These are phyloP conservation scores for Dorcus parallelipipedus DNA, from an alignment of 2,888 invertebrate genomes.

Conservation along the genomic window DNA sequence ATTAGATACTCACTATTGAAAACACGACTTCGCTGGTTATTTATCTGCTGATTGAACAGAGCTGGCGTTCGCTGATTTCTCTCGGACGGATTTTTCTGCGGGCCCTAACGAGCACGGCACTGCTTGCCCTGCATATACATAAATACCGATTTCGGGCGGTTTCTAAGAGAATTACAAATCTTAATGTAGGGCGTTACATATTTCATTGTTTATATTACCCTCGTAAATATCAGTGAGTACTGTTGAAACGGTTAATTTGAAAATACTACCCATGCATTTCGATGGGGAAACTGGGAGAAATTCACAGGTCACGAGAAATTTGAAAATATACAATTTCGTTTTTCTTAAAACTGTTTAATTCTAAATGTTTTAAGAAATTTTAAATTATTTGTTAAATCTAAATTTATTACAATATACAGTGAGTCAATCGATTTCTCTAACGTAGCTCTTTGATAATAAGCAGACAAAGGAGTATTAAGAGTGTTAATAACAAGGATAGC, in stretches of 20 bases:
- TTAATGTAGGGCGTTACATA: background rate
- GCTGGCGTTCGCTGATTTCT: background rate
- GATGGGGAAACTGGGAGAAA: background rate
- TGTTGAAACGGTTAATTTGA: background rate
- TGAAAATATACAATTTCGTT: too few relatives aligned
- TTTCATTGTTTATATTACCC: background rate
- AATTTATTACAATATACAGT: too few relatives aligned
- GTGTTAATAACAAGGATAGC: too few relatives aligned
- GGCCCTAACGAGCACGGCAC: too few relatives aligned
- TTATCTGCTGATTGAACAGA: constrained; percentile 19
- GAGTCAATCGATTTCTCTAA: too few relatives aligned
- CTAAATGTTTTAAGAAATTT: too few relatives aligned
- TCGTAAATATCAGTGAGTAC: background rate
- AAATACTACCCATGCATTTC: background rate
- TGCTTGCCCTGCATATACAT: background rate
- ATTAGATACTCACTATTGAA: constrained; percentile 38
- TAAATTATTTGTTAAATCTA: too few relatives aligned
- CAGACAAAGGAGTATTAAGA: too few relatives aligned
- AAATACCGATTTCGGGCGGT: background rate
- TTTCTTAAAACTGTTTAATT: too few relatives aligned
- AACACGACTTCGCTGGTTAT: constrained; percentile 23
- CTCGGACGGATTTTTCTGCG: too few relatives aligned
- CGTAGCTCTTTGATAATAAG: too few relatives aligned
- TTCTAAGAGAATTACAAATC: constrained; percentile 1
- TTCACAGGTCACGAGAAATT: background rate